phyloP scores from a whole-genome alignment of 2,113 vertebrate genomes.

The Microcebus tavaratra region DNA sequence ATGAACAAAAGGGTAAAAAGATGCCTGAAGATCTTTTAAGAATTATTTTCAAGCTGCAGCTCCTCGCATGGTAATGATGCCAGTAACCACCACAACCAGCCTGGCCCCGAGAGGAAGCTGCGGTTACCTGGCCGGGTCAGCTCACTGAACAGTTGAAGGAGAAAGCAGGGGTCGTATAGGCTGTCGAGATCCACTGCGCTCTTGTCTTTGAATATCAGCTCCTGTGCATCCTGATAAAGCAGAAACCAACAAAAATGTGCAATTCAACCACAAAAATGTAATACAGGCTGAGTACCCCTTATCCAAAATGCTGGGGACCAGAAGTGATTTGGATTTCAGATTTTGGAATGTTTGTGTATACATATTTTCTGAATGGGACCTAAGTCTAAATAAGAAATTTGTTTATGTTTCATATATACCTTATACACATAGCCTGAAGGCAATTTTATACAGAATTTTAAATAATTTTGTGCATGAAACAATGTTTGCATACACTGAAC shows the following conservation, averaged over 20 bases:
- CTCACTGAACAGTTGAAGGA: constrained; percentile 93
- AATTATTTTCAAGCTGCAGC: background rate
- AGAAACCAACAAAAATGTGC: background rate
- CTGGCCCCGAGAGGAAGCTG: background rate
- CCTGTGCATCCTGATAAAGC: constrained; percentile 83
- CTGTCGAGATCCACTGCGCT: constrained; percentile 75
- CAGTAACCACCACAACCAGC: background rate
- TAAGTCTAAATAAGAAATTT: background rate
- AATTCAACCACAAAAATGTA: rapidly evolving
- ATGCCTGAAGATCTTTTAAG: background rate
- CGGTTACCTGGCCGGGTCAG: constrained; percentile 91
- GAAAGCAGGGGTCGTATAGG: constrained; percentile 95
- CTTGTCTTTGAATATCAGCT: constrained; percentile 80
- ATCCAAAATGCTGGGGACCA: background rate
- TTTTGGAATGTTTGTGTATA: background rate
- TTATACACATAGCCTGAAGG: background rate
- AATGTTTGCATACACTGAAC: background rate
- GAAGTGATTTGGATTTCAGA: background rate
- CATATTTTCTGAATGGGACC: background rate
- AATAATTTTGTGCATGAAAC: background rate
- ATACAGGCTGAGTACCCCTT: background rate
- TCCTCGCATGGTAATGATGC: background rate
- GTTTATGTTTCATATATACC: background rate
- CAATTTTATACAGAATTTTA: background rate
- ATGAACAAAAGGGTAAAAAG: background rate